Percentiles rank a stretch among this genome's conserved stretches.
These are phyloP conservation scores for Toxonevra muliebris DNA, from an alignment of 2,888 invertebrate genomes.

Conservation along the genomic window DNA sequence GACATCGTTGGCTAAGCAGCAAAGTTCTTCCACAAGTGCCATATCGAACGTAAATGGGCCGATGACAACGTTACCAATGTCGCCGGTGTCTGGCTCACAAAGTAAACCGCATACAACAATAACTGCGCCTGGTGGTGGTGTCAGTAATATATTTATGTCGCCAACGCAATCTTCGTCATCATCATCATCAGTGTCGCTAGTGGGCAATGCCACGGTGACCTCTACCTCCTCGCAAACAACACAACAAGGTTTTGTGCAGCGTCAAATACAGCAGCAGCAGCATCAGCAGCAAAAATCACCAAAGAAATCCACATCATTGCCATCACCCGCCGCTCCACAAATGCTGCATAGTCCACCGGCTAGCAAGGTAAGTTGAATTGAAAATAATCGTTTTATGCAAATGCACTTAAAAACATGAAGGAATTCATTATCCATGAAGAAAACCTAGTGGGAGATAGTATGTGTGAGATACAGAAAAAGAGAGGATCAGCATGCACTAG, in stretches of 20 bases:
- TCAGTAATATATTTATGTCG: constrained; percentile 30
- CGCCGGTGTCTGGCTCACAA: constrained; percentile 34
- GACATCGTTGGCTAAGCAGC: constrained; percentile 42
- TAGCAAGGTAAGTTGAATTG: constrained; percentile 46
- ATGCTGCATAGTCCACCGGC: constrained; percentile 57
- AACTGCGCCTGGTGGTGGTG: constrained; percentile 28
- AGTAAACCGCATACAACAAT: constrained; percentile 31
- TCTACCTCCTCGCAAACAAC: constrained; percentile 62
- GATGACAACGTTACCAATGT: constrained; percentile 37
- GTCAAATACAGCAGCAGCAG: constrained; percentile 64
- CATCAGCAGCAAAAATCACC: constrained; percentile 53
- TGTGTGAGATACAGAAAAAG: too few species aligned
- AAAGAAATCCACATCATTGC: constrained; percentile 62
- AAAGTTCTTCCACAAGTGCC: constrained; percentile 56
- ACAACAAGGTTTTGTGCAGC: constrained; percentile 47
- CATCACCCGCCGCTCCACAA: constrained; percentile 50
- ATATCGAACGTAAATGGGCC: constrained; percentile 43
- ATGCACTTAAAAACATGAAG: too few species aligned
- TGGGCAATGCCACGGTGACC: not conserved
- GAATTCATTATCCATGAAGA: too few species aligned
- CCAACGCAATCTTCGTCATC: constrained; percentile 18
- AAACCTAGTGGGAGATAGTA: too few species aligned
- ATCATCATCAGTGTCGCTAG: constrained; percentile 26
- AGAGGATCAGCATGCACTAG: too few species aligned
- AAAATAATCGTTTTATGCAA: constrained; percentile 7